Percentiles rank a stretch among this genome's conserved stretches.
phyloP scores from a whole-genome alignment of 1,140 invertebrate species.

The Cyclina sinensis region DNA sequence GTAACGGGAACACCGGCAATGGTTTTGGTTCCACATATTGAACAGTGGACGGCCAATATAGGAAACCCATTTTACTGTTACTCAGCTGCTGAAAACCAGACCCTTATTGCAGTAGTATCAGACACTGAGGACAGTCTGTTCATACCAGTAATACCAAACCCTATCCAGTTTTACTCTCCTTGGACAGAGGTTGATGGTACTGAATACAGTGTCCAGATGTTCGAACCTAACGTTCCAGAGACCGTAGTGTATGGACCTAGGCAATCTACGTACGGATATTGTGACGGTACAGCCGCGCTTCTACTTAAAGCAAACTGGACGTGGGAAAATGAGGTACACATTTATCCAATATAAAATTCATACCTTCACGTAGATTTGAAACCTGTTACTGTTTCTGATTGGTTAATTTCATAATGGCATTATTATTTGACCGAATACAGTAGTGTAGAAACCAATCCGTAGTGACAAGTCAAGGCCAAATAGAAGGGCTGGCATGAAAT shows the following conservation, averaged over 20 bases:
- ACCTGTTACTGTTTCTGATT: background rate
- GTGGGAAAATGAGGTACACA: slow-evolving; percentile 12
- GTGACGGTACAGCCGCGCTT: background rate
- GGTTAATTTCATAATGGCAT: background rate
- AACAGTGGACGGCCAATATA: slow-evolving; percentile 28
- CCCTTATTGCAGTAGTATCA: background rate
- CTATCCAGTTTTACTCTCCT: background rate
- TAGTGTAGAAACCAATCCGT: background rate
- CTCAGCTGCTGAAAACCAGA: background rate
- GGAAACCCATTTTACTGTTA: background rate
- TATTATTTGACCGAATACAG: background rate
- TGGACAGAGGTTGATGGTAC: background rate
- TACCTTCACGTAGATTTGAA: background rate
- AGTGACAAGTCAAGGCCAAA: too few species aligned
- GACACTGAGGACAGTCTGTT: background rate
- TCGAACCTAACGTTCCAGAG: background rate
- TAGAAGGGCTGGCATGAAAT: too few species aligned
- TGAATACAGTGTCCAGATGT: background rate
- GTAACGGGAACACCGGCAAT: slow-evolving; percentile 35
- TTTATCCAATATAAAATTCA: too few species aligned
- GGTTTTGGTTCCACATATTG: slow-evolving; percentile 26
- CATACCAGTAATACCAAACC: background rate
- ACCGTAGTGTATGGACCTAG: background rate
- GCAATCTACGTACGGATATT: background rate
- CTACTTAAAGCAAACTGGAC: slow-evolving; percentile 5